Evolutionary conservation across 2,888 invertebrate genomes (phyloP), one percentile per base, ranked within the genome.

Genomic region (Pimpla rufipes): DNA sequence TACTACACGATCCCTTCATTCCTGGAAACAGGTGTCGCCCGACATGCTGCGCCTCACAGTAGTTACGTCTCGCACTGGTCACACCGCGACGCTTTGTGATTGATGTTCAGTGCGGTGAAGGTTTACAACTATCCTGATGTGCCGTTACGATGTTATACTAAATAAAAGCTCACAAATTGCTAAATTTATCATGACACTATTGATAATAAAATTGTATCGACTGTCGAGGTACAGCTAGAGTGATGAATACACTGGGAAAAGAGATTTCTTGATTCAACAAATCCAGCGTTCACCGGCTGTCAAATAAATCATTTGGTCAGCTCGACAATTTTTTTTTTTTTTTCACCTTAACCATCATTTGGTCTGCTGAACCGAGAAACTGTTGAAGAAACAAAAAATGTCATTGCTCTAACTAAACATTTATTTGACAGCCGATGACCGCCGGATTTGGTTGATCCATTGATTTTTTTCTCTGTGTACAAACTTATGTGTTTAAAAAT

Each of bases 1-100:
- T 45, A 2, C 2, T 45, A 13, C 13, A 42, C 4, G 18, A 23
- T 13, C 13, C 55, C 5, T 11, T 55, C 21, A 10, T 23, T 10
- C 3, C 11, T 55, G 1, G 0, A 35, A 35, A 2, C 35, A 59
- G n/a, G 5, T 59, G 35, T 35, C 35, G 57, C 7, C 8, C 35
- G 8, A 59, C n/a, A 35, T 59, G 29, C 5, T n/a, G 4, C 16
- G 16, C 4, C 1, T n/a, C 1, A 35, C 57, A 59, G 57, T 59
- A 59, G 57, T 59, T 35, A 59, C 6, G 35, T 16, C 57, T 29
- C 57, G 29, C 3, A 59, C 11, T 35, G 16, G 57, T 59, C 35
- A 59, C 35, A 59, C 57, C 35, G 5, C 16, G 29, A 23, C 10
- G 13, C n/a, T n/a, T 29, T 4, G 57, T 35, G 57, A 59, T 59